Evolutionary conservation across 2,888 invertebrate species (phyloP), one percentile per base, ranked within the genome.

Genomic region (Dilophus febrilis): DNA sequence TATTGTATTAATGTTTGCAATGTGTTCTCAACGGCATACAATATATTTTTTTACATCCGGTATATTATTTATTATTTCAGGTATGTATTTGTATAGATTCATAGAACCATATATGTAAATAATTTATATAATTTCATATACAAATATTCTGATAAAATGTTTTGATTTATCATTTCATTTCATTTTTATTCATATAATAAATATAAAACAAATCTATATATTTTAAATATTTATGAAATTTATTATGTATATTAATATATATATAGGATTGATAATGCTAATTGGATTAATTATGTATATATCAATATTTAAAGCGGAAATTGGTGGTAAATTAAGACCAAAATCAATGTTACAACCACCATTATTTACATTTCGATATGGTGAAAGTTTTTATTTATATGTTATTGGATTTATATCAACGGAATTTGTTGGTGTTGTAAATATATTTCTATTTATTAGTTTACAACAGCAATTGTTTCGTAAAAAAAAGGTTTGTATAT

Each of bases 201-300:
- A n/a, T n/a, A n/a, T n/a, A n/a, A n/a, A n/a, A n/a, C n/a, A n/a
- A n/a, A n/a, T n/a, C n/a, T n/a, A n/a, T n/a, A n/a, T n/a, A n/a
- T n/a, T n/a, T n/a, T n/a, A n/a, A n/a, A n/a, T n/a, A n/a, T n/a
- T n/a, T n/a, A n/a, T n/a, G n/a, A 22, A 22, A 22, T 22, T 22
- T 22, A 22, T 22, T 22, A 22, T 6, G 8, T 18, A 34, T 34
- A 18, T 3, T 34, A 8, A 18, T 16, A 29, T 37, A 22, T 28
- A 37, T 16, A 26, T 67, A 88, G 90, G 88, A 58, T 68, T 90
- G 46, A 70, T 87, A 48, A 86, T 90, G 83, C 72, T 90, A 51
- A 81, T 85, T 49, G 90, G 87, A 37, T 74, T 90, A 59, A 85
- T 90, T 54, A 85, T 88, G 71, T 90, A 88, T 71, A 87, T 90